phyloP scores from a whole-genome alignment of 2,113 vertebrate genomes.

The Corvus hawaiiensis region DNA sequence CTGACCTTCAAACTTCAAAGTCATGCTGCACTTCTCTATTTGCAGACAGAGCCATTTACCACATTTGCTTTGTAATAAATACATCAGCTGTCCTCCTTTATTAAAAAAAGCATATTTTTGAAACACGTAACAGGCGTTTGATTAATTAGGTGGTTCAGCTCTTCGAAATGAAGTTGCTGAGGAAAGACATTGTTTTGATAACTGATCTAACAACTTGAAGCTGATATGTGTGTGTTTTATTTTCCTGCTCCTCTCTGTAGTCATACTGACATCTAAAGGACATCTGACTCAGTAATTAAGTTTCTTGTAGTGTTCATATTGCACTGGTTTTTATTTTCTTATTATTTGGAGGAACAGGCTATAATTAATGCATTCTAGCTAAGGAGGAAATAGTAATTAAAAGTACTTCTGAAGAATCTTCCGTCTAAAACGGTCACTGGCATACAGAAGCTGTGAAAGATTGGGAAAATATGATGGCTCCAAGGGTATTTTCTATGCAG shows the following conservation, averaged over 20 bases:
- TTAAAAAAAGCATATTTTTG: neutral
- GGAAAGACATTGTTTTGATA: constrained; percentile 47
- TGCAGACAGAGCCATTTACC: neutral
- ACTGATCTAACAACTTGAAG: constrained; percentile 30
- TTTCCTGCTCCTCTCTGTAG: constrained; percentile 18
- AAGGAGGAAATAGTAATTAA: constrained; percentile 32
- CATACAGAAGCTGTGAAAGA: neutral
- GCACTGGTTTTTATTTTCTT: constrained; percentile 17
- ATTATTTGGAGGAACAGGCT: neutral
- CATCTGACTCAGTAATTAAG: constrained; percentile 42
- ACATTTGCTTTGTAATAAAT: neutral
- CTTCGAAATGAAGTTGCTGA: neutral
- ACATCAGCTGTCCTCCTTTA: neutral
- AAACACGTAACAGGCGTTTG: neutral
- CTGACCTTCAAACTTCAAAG: constrained; percentile 67
- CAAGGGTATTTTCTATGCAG: neutral
- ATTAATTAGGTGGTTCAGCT: neutral
- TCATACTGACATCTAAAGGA: constrained; percentile 51
- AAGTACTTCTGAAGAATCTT: neutral
- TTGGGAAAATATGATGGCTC: neutral
- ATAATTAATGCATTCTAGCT: neutral
- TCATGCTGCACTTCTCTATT: neutral
- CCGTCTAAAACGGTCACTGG: neutral
- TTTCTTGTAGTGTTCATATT: constrained; percentile 12
- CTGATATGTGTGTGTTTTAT: neutral